Base-by-base conservation (phyloP, 2,797 vertebrate species). In the Eulemur coronatus region DNA sequence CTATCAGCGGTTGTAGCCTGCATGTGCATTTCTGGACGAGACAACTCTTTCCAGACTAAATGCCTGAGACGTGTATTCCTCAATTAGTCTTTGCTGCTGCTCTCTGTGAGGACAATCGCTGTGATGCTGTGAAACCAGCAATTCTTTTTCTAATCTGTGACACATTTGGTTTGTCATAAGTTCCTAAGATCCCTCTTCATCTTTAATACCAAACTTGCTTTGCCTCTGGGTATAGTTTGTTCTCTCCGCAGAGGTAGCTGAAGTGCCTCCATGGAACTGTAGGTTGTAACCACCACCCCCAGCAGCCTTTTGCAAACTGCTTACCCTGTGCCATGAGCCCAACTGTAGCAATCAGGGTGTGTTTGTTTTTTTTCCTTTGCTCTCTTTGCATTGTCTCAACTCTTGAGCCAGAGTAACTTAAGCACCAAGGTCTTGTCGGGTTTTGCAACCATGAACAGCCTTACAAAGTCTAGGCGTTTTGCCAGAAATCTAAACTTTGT, bases 401-500 rank as follows among this genome's bases (percentile, higher is more conserved):
- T 88, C 94, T 50, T 72, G 97, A 97, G 94, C 98, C 98, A 97
- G 98, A 94, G 78, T 92, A 97, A 97, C 89, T 96, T 88, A 97
- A 98, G 93, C 55, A n/a, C 84, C 88, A 41, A 89, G 95, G 95
- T 98, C 97, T 98, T 97, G 89, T 81, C 73, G 84, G 96, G 61
- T 86, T 98, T 97, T 96, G 85, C 97, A 98, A 97, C 78, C 84
- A n/a, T 24, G 50, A 98, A 89, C 61, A 96, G 97, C 92, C 96
- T 98, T 98, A 98, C 76, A 97, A 97, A 98, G 97, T 98, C 98
- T 84, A 98, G 99, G 99, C 99, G 73, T 94, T 33, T 98, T 97
- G 99, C 99, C 99, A 99, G 98, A 98, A 95, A 98, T 78, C 96
- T 96, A 98, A 98, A 97, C 97, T 98, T 96, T 90, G 96, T 96